Evolutionary conservation across 1,140 invertebrate genomes (phyloP).

Genomic region (Asobara japonica): DNA sequence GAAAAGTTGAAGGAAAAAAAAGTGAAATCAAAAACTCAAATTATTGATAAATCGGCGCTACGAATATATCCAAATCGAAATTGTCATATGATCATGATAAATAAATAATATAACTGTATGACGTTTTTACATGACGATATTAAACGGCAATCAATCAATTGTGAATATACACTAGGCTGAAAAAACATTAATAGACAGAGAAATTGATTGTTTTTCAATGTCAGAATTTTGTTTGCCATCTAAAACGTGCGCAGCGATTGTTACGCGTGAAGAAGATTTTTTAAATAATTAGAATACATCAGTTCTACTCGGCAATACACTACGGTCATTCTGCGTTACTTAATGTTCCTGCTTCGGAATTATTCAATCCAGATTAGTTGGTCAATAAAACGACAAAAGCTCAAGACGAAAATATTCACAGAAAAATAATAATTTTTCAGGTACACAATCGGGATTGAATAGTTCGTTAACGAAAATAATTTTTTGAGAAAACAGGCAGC

Average conservation of each 20-base stretch:
- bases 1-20: constrained; percentile 42
- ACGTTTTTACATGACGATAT: background rate
- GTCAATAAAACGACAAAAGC: background rate
- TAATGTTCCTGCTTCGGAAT: constrained; percentile 1
- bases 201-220: background rate
- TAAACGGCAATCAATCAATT: background rate
- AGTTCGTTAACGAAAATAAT: constrained; percentile 35
- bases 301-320: constrained; percentile 29
- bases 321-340: constrained; percentile 29
- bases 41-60: constrained; percentile 26
- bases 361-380: constrained; percentile 19
- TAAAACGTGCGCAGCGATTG: constrained; percentile 24
- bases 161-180: background rate
- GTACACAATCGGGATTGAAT: constrained; percentile 33
- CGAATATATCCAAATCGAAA: constrained; percentile 26
- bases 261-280: constrained; percentile 1
- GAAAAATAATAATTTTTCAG: too few species aligned
- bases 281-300: constrained; percentile 23
- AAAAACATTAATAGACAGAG: constrained; percentile 13
- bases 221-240: background rate
- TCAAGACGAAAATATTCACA: constrained; percentile 19
- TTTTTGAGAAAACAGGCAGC: constrained; percentile 57
- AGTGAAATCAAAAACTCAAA: constrained; percentile 35
- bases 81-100: background rate
- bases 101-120: background rate